Conservation (phyloP, 1,140 invertebrate genomes). For the Drosophila suzukii region DNA sequence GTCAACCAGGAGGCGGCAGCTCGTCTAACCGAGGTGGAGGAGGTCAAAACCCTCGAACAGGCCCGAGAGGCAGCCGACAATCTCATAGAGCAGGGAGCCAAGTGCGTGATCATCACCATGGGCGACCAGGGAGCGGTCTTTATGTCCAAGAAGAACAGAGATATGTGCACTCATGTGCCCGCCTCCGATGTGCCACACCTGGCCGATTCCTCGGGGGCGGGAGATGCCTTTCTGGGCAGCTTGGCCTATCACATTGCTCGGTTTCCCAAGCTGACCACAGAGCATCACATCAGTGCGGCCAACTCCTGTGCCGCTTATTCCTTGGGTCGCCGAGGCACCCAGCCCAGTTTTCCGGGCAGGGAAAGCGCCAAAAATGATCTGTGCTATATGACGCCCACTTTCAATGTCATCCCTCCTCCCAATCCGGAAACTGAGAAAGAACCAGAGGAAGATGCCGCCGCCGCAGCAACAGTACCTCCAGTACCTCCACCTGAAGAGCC, state of each 20-base stretch:
- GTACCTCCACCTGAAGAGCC: neutral
- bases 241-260: constrained; percentile 91
- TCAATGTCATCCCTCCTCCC: constrained; percentile 16
- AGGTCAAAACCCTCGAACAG: constrained; percentile 82
- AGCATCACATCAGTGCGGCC: constrained; percentile 89
- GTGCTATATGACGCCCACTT: constrained; percentile 17
- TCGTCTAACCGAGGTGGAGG: constrained; percentile 87
- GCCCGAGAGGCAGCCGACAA: constrained; percentile 87
- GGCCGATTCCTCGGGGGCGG: constrained; percentile 95
- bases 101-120: constrained; percentile 93
- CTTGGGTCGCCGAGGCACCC: constrained; percentile 93
- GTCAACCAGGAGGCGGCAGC: constrained; percentile 95
- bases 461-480: neutral
- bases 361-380: constrained; percentile 10
- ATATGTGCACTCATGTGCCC: constrained; percentile 85
- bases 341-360: constrained; percentile 85
- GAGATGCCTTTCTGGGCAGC: constrained; percentile 95
- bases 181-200: constrained; percentile 87
- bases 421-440: neutral
- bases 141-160: constrained; percentile 85
- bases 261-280: constrained; percentile 86
- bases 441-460: neutral
- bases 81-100: constrained; percentile 88
- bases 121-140: constrained; percentile 90
- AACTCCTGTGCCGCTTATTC: constrained; percentile 90